Conservation (phyloP, 2,797 vertebrate genomes). For the Trachops cirrhosus region DNA sequence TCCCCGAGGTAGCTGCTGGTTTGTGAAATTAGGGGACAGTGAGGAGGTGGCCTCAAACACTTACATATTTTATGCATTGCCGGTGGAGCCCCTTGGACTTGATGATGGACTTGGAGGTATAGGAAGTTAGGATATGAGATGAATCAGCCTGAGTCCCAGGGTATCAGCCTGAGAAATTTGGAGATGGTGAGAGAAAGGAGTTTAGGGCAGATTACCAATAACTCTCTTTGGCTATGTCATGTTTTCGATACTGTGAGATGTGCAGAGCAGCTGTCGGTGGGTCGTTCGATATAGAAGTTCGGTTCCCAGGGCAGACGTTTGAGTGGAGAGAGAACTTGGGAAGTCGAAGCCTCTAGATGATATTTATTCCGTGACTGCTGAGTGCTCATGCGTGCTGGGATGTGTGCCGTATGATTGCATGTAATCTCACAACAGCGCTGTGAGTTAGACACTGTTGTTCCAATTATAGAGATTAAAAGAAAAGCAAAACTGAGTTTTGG, state of each 20-base stretch:
- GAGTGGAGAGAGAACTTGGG: background rate
- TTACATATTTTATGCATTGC: background rate
- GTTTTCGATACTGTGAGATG: background rate
- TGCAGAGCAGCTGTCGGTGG: background rate
- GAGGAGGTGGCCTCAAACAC: background rate
- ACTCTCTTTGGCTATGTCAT: background rate
- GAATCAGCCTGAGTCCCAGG: background rate
- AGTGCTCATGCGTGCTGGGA: background rate
- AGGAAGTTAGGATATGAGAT: background rate
- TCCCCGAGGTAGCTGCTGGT: background rate
- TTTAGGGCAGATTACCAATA: background rate
- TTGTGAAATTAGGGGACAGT: background rate
- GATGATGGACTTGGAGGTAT: background rate
- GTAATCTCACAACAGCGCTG: too few relatives aligned
- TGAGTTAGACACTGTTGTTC: background rate
- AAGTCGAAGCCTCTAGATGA: background rate
- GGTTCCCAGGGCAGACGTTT: background rate
- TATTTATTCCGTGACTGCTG: background rate
- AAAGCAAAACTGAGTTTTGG: background rate
- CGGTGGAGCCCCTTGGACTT: background rate
- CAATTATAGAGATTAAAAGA: background rate
- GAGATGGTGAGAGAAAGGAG: background rate
- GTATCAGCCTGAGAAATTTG: background rate
- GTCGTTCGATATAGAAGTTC: background rate
- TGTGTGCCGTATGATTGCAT: background rate